A percentile compares a stretch with the other conserved stretches of the same genome.
These are phyloP conservation scores for Daktulosphaira vitifoliae DNA, from an alignment of 1,140 invertebrate genomes.

Conservation along the genomic window DNA sequence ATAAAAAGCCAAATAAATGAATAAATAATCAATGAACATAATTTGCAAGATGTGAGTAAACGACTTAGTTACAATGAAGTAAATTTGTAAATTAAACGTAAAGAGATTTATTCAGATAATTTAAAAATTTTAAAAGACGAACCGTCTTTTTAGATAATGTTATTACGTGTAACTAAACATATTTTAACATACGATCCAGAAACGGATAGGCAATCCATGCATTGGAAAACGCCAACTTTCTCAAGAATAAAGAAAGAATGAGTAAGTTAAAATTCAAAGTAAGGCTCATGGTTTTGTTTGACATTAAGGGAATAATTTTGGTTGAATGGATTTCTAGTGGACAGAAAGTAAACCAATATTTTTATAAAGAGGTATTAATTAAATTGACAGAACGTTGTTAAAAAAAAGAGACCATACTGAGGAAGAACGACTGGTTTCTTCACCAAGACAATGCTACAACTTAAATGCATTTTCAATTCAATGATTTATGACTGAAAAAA, in stretches of 20 bases:
- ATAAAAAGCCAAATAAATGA: no score
- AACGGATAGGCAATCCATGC: no score
- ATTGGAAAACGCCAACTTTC: no score
- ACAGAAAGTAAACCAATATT: conserved; percentile 38
- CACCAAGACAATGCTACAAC: conserved; percentile 41
- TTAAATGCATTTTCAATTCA: conserved; percentile 36
- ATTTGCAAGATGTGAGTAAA: no score
- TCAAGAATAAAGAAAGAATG: no score
- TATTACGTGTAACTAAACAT: conserved; percentile 27
- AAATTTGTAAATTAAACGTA: background rate
- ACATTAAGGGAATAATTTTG: no score
- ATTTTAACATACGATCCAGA: background rate
- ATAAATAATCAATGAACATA: no score
- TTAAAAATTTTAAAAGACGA: background rate
- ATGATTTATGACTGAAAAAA: conserved; percentile 36
- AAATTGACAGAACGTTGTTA: background rate
- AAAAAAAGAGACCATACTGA: conserved; percentile 6
- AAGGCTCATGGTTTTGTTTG: conserved; percentile 40
- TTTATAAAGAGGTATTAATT: no score
- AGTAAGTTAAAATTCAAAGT: conserved; percentile 37
- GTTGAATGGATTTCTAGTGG: no score
- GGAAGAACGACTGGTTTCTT: conserved; percentile 36
- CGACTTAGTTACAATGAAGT: no score
- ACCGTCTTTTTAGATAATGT: background rate
- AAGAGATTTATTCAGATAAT: background rate